Percentiles rank a stretch among this genome's conserved stretches.
Conservation (phyloP, 2,797 vertebrate genomes). For the Amazona ochrocephala region DNA sequence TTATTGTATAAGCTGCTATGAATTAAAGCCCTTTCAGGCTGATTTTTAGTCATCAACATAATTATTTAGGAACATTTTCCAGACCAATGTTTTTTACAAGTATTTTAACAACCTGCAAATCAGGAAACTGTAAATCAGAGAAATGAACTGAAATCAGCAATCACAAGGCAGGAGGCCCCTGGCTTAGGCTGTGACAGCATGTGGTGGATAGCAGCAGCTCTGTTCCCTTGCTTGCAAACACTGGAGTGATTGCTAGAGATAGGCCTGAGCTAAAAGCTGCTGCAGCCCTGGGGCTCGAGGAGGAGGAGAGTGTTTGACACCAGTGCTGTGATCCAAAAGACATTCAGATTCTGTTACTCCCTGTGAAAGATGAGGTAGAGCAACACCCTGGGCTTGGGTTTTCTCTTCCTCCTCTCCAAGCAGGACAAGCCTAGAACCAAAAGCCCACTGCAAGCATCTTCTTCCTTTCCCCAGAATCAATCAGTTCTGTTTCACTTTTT, state of each 20-base stretch:
- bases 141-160: constrained; percentile 66
- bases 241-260: not conserved
- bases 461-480: not conserved
- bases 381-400: not conserved
- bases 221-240: not conserved
- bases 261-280: not conserved
- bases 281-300: not conserved
- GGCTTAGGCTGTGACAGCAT: constrained; percentile 14
- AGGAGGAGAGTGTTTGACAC: not conserved
- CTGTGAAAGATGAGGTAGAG: not conserved
- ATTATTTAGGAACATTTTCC: constrained; percentile 73
- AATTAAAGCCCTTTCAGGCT: constrained; percentile 68
- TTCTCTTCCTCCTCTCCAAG: not conserved
- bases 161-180: constrained; percentile 59
- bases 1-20: constrained; percentile 69
- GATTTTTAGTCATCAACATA: constrained; percentile 70
- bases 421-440: not conserved
- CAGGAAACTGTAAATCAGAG: constrained; percentile 74
- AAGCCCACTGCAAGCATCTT: not conserved
- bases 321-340: not conserved
- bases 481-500: not conserved
- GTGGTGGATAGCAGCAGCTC: not conserved
- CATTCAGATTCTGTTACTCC: accelerated
- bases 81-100: constrained; percentile 71
- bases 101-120: constrained; percentile 76